phyloP scores from a whole-genome alignment of 2,797 vertebrate genomes.

The Kryptopterus vitreolus region DNA sequence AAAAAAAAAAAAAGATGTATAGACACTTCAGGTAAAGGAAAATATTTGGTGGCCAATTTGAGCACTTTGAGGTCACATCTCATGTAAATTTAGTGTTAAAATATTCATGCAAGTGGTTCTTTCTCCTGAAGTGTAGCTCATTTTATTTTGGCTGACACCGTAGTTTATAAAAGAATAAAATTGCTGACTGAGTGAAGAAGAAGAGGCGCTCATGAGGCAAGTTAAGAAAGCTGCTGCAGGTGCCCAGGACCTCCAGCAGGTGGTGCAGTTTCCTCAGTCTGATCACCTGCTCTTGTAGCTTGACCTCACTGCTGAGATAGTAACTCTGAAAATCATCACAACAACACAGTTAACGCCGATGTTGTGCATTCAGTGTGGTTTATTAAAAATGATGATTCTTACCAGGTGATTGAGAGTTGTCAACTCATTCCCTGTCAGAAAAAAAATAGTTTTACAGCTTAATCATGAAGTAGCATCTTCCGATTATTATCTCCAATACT shows the following conservation, averaged over 20 bases:
- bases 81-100: too few relatives aligned
- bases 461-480: not conserved
- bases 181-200: constrained; percentile 86
- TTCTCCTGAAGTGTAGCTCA: too few relatives aligned
- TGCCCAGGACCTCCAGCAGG: constrained; percentile 88
- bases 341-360: not conserved
- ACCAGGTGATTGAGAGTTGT: constrained; percentile 91
- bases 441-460: constrained; percentile 16
- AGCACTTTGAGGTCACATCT: too few relatives aligned
- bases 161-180: not conserved
- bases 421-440: constrained; percentile 83
- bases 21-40: too few relatives aligned
- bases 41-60: too few relatives aligned
- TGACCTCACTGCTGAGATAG: constrained; percentile 82
- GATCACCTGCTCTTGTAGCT: constrained; percentile 86
- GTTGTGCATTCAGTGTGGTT: not conserved
- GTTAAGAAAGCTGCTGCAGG: constrained; percentile 83
- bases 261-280: constrained; percentile 92
- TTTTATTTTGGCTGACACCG: too few relatives aligned
- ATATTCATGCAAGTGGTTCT: too few relatives aligned
- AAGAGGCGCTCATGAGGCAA: constrained; percentile 89
- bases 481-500: not conserved
- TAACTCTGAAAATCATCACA: constrained; percentile 75
- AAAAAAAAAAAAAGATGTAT: too few relatives aligned
- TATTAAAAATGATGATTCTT: constrained; percentile 56